Conservation (phyloP, 2,888 invertebrate genomes). For the Ariolimax columbianus region DNA sequence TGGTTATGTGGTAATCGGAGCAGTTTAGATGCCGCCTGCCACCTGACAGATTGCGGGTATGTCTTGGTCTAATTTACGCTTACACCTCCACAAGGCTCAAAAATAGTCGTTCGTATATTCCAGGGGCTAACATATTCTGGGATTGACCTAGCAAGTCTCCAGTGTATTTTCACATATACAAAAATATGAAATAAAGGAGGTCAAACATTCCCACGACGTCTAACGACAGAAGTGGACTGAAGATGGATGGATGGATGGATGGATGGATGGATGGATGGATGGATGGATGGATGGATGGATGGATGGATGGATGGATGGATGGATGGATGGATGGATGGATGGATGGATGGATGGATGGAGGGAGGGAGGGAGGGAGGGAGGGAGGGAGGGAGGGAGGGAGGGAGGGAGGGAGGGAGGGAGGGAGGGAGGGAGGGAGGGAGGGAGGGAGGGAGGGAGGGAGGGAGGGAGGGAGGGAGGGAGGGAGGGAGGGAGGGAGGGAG, state of each 20-base stretch:
- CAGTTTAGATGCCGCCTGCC: no score
- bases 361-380: not conserved
- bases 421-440: not conserved
- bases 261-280: not conserved
- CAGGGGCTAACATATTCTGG: no score
- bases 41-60: no score
- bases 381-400: not conserved
- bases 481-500: not conserved
- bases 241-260: not conserved
- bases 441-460: not conserved
- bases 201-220: no score
- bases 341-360: not conserved
- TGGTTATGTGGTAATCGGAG: no score
- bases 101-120: no score
- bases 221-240: no score
- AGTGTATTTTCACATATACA: no score
- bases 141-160: no score
- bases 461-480: not conserved
- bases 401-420: not conserved
- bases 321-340: not conserved
- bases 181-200: no score
- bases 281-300: not conserved
- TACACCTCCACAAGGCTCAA: no score
- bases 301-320: not conserved
- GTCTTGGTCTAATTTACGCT: no score